Conservation (phyloP, 2,888 invertebrate genomes). For the Lasioglossum figueresi region DNA sequence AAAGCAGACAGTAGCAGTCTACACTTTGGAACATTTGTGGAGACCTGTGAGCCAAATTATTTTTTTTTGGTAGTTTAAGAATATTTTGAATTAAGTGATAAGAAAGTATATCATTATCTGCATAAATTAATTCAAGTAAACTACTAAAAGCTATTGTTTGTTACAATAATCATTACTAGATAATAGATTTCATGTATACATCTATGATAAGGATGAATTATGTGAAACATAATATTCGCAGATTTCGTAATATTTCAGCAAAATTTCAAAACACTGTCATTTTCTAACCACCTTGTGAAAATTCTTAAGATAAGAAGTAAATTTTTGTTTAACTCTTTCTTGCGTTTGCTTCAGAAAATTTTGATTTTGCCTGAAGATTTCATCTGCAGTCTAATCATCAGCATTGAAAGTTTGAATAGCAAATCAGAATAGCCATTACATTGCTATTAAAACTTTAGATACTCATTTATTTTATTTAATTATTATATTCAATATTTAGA, state of each 20-base stretch:
- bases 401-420: neutral
- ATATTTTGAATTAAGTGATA: constrained; percentile 4
- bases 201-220: neutral
- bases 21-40: neutral
- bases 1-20: neutral
- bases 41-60: neutral
- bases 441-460: neutral
- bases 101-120: neutral
- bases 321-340: neutral
- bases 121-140: neutral
- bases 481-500: constrained; percentile 1
- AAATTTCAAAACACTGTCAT: neutral
- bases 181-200: neutral
- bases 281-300: neutral
- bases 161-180: neutral
- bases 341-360: neutral
- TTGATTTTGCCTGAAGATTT: neutral
- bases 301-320: neutral
- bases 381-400: neutral
- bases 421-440: neutral
- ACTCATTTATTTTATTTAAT: neutral
- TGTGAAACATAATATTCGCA: neutral
- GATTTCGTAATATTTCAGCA: neutral
- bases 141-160: neutral
- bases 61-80: constrained; percentile 1